phyloP scores from a whole-genome alignment of 2,113 vertebrate species.

The Zootoca vivipara region DNA sequence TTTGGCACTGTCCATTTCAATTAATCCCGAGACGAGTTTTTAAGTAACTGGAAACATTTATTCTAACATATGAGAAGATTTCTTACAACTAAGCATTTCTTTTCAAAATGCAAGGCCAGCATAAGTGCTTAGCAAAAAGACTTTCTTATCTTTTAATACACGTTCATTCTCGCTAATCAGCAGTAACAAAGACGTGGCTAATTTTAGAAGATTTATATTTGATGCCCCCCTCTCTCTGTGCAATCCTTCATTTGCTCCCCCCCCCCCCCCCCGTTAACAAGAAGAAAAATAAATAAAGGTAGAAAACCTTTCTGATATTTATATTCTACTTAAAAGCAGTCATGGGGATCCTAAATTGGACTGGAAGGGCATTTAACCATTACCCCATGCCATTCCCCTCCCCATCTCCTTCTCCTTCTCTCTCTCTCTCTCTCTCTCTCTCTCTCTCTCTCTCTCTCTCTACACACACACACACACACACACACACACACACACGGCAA shows the following conservation, averaged over 20 bases:
- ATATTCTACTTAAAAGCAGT: background rate
- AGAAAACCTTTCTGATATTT: background rate
- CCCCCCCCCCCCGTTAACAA: too few relatives aligned
- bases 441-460: too few relatives aligned
- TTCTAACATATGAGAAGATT: constrained; percentile 21
- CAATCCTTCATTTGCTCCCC: constrained; percentile 21
- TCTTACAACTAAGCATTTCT: background rate
- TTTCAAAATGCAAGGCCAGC: background rate
- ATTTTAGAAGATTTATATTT: constrained; percentile 42
- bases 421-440: too few relatives aligned
- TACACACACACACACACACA: too few relatives aligned
- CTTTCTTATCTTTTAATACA: background rate
- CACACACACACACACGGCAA: too few relatives aligned
- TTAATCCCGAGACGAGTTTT: constrained; percentile 10
- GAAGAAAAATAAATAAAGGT: constrained; percentile 12
- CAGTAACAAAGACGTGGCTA: background rate
- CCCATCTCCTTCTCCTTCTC: too few relatives aligned
- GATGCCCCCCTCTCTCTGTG: background rate
- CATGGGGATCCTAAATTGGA: background rate
- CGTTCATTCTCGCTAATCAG: constrained; percentile 28
- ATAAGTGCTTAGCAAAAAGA: constrained; percentile 27
- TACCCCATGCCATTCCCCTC: background rate
- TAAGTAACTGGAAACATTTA: constrained; percentile 16
- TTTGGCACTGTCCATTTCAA: constrained; percentile 2
- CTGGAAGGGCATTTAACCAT: background rate